Evolutionary conservation across 1,140 invertebrate species (phyloP).

Genomic region (Gryon sp.): DNA sequence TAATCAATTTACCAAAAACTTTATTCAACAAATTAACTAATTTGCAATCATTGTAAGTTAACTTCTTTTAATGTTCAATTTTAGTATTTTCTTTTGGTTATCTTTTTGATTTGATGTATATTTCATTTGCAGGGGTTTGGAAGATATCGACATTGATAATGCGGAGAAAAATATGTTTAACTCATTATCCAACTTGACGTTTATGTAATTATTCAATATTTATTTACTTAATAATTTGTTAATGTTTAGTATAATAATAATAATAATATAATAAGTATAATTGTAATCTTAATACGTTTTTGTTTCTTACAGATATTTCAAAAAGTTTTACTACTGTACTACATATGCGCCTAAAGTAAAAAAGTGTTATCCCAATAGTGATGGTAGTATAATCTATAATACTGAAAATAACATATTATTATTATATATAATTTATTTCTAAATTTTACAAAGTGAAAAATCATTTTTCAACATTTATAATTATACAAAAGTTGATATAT

Average conservation of each 20-base stretch:
- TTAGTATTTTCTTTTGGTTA: conserved; percentile 16
- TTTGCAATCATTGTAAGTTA: conserved; percentile 73
- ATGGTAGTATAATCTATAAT: conserved; percentile 78
- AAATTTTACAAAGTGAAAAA: background rate
- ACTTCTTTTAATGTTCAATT: background rate
- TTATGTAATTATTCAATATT: conserved; percentile 74
- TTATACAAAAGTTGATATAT: no score
- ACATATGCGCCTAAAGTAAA: conserved; percentile 82
- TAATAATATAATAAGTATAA: conserved; percentile 2
- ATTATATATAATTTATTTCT: conserved; percentile 8
- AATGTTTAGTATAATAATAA: background rate
- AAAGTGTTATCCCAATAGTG: conserved; percentile 84
- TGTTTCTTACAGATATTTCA: conserved; percentile 82
- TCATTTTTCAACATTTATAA: no score
- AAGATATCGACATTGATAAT: conserved; percentile 81
- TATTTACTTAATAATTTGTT: no score
- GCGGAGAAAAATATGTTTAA: conserved; percentile 81
- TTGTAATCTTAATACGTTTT: background rate
- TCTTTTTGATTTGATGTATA: no score
- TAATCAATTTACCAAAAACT: conserved; percentile 59
- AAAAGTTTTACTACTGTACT: conserved; percentile 86
- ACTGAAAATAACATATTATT: conserved; percentile 1
- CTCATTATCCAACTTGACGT: conserved; percentile 78
- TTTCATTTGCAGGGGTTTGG: conserved; percentile 75
- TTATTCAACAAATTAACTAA: conserved; percentile 67